Base-by-base conservation (phyloP, 2,113 vertebrate genomes). In the Charina bottae region DNA sequence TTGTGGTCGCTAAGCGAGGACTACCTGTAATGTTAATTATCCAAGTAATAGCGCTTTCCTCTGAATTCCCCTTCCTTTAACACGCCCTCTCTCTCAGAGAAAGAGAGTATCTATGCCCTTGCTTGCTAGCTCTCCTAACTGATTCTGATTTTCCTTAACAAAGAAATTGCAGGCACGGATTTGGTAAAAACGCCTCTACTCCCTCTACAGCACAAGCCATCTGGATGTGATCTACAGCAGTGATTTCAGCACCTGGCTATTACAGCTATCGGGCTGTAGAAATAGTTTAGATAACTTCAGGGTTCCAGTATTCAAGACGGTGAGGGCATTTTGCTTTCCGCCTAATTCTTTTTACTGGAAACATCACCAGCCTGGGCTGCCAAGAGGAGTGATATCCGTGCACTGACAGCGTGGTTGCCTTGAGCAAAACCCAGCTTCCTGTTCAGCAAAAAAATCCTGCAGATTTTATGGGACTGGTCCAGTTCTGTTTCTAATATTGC, bases 161-260 rank as follows among this genome's bases (percentile, higher is more conserved):
- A 93, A 96, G 94, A 97, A 97, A 97, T 95, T 96, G 94, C 94
- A 95, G 92, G 60, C 92, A 95, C 88, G 95, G 96, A 94, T 95
- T 94, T 93, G 92, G 58, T 85, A 85, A 93, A 78, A 78, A 96
- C n/a, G 17, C 49, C 37, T 92, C 26, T 42, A 78, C 21, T 53
- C 83, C 56, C 83, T 56, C 53, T 84, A 54, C 62, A 42, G 59
- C 55, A 42, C 15, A 21, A n/a, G 33, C 85, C 89, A 88, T 93
- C 85, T 84, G 85, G 89, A 90, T 90, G 46, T 88, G 85, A 93
- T 88, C 92, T 90, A 60, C 85, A 84, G 56, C 72, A 64, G 89
- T 83, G 85, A 88, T 93, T 93, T 90, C 92, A 88, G 89, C 68
- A 90, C 92, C 89, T 93, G 89, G 92, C 85, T 64, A 93, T 90